Percentiles rank a stretch among this genome's conserved stretches.
phyloP scores from a whole-genome alignment of 2,888 invertebrate genomes.

The Marasmarcha lunaedactyla region DNA sequence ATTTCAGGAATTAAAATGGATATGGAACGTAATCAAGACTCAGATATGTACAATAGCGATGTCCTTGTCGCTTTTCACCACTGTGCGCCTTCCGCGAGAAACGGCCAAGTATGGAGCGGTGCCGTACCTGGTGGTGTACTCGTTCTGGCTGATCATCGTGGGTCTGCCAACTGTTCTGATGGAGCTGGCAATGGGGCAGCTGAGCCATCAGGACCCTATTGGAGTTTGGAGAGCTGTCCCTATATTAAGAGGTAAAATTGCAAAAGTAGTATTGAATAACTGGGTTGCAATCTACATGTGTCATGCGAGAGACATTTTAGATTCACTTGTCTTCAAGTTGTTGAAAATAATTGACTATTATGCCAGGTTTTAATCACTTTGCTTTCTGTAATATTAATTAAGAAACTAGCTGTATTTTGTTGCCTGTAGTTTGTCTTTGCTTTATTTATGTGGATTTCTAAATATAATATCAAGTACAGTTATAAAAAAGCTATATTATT shows the following conservation, averaged over 20 bases:
- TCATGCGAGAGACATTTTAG: no score
- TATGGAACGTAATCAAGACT: constrained; percentile 43
- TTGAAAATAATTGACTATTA: no score
- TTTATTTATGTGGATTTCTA: no score
- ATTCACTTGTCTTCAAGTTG: no score
- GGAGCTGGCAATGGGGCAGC: constrained; percentile 74
- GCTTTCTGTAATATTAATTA: no score
- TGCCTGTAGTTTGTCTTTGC: no score
- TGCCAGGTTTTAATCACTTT: no score
- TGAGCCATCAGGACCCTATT: constrained; percentile 75
- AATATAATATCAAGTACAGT: no score
- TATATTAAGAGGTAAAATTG: constrained; percentile 71
- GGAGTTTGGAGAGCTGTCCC: constrained; percentile 77
- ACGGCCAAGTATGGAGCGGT: constrained; percentile 72
- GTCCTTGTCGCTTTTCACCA: constrained; percentile 72
- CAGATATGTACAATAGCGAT: constrained; percentile 70
- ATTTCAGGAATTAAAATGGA: constrained; percentile 48
- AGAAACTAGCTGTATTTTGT: no score
- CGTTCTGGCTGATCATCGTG: constrained; percentile 66
- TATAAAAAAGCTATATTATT: no score
- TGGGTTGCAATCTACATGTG: no score
- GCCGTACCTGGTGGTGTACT: constrained; percentile 72
- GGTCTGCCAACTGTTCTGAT: constrained; percentile 72
- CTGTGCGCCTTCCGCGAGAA: constrained; percentile 71
- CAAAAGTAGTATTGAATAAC: background rate